A percentile compares a stretch with the other conserved stretches of the same genome.
phyloP scores from a whole-genome alignment of 1,140 invertebrate genomes.

The Neocloeon triangulifer region DNA sequence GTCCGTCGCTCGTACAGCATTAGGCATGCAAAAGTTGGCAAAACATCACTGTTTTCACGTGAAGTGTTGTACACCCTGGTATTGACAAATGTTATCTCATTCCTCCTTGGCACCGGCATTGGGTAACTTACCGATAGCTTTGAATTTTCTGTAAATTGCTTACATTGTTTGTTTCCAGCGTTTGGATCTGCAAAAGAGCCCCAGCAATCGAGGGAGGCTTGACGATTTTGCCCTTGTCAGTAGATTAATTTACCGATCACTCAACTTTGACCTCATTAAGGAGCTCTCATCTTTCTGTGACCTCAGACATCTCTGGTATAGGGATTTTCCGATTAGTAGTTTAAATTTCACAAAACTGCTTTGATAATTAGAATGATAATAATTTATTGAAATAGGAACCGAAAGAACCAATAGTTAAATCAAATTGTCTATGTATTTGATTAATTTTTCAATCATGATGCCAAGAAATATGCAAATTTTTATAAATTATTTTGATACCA shows the following conservation, averaged over 20 bases:
- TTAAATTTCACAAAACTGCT: too few relatives aligned
- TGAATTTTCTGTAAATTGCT: too few relatives aligned
- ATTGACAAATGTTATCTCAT: slow-evolving; percentile 68
- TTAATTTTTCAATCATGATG: too few relatives aligned
- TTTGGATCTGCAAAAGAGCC: slow-evolving; percentile 7
- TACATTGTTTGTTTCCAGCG: slow-evolving; percentile 5
- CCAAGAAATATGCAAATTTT: too few relatives aligned
- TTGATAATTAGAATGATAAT: too few relatives aligned
- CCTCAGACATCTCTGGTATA: neutral
- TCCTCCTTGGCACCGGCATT: slow-evolving; percentile 71
- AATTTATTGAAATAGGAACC: too few relatives aligned
- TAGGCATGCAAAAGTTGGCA: slow-evolving; percentile 55
- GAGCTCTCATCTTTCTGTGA: neutral
- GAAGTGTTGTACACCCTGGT: slow-evolving; percentile 77
- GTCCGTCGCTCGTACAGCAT: slow-evolving; percentile 38
- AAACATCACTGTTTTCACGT: slow-evolving; percentile 60
- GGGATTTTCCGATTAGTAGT: neutral
- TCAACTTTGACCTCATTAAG: too few relatives aligned
- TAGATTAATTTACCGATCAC: neutral
- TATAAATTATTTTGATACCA: too few relatives aligned
- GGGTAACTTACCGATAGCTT: slow-evolving; percentile 32
- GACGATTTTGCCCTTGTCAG: neutral
- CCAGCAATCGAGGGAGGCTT: neutral
- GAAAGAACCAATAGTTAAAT: too few relatives aligned
- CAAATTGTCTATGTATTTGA: too few relatives aligned